A percentile compares a stretch with the other conserved stretches of the same genome.
Evolutionary conservation across 2,888 invertebrate species (phyloP).

Genomic region (Caenorhabditis afra): DNA sequence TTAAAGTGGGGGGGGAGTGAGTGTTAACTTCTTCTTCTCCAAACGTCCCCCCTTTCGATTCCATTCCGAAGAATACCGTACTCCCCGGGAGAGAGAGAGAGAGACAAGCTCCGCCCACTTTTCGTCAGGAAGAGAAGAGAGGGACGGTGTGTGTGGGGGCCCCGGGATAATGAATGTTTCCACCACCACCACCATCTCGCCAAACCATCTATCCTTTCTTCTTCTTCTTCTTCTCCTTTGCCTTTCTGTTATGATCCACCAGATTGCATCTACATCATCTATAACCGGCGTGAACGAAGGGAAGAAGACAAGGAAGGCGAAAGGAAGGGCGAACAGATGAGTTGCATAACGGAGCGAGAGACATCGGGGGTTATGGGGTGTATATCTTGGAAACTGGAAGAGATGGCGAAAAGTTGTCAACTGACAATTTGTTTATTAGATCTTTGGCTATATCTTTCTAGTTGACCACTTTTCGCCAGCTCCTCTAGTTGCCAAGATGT

Average conservation of each 20-base stretch:
- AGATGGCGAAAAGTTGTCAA: too few species aligned
- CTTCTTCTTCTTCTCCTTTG: conserved; percentile 23
- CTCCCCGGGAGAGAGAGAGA: too few species aligned
- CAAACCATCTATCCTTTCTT: conserved; percentile 43
- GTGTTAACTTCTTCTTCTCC: too few species aligned
- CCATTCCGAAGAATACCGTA: too few species aligned
- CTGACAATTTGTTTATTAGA: too few species aligned
- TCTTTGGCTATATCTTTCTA: too few species aligned
- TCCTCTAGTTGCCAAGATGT: too few species aligned
- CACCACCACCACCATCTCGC: conserved; percentile 57
- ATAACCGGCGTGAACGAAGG: conserved; percentile 29
- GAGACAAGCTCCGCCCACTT: too few species aligned
- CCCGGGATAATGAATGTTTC: conserved; percentile 52
- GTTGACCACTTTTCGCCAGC: too few species aligned
- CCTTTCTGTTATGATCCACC: conserved; percentile 43
- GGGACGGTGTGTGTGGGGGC: conserved; percentile 19
- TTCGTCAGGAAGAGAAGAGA: conserved; percentile 30
- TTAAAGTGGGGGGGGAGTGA: too few species aligned
- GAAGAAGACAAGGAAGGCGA: not conserved
- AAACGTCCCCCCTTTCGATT: not conserved
- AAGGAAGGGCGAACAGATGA: not conserved
- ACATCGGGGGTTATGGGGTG: not conserved
- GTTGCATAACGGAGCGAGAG: too few species aligned
- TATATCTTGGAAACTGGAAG: too few species aligned
- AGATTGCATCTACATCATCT: conserved; percentile 55